Base-by-base conservation (phyloP, 2,888 invertebrate species). In the Drymonia ruficornis region DNA sequence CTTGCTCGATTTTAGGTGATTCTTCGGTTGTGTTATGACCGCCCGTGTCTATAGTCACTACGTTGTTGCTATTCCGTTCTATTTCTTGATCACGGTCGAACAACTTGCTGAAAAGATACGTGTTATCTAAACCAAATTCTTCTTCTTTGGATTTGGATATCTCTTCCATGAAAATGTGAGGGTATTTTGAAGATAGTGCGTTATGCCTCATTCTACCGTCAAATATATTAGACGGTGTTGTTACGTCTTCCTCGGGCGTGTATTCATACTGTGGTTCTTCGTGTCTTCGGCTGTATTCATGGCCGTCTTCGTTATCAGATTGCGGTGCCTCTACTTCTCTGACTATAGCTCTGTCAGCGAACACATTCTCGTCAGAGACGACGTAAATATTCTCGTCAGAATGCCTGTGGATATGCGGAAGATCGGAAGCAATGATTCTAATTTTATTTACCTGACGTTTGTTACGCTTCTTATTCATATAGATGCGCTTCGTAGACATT, bases 401-500 rank as follows among this genome's bases (percentile, higher is more conserved):
- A 23, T 75, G 65, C 45, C 63, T 75, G 9, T 56, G 61, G 13
- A 56, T 53, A 13, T 69, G 63, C 2, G 65, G 69, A 1, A 66
- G 53, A 55, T 87, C 86, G 46, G 77, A 78, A 3, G 86, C 83
- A 38, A 85, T 78, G 0, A 88, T 83, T 67, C 83, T 77, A 55
- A 90, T 85, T 66, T 87, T 88, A 47, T 81, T 76, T 0, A 87
- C 65, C 51, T 90, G 81, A 1, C 91, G 72, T 63, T 91, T 91
- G 59, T 60, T 78, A 38, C 89, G 80, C 31, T 83, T 87, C 11
- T 76, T 86, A n/a, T 80, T 83, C 0, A 77, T 60, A 50, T 80
- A 81, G 51, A 82, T 62, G 52, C 65, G 74, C 44, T 82, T 86
- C 7, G 62, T 70, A 0, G 76, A 52, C 76, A 79, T 83, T 13